These are phyloP conservation scores for Rostratula benghalensis DNA, from an alignment of 2,113 vertebrate species.

Conservation along the genomic window DNA sequence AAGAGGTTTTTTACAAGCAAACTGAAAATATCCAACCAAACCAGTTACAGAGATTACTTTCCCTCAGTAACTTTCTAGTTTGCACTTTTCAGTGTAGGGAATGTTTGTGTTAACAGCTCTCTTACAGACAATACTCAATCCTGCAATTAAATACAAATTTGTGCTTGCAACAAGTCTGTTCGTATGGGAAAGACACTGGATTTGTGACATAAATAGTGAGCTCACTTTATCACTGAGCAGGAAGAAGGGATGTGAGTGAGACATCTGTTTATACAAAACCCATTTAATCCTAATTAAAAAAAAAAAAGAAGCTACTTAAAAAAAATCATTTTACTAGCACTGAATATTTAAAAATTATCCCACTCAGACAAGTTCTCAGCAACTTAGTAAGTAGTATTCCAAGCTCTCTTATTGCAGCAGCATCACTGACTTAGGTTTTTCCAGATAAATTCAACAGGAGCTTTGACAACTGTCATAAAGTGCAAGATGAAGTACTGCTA, in stretches of 20 bases:
- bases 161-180: not conserved
- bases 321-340: not conserved
- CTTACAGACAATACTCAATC: not conserved
- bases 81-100: not conserved
- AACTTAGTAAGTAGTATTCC: not conserved
- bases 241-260: not conserved
- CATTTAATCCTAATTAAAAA: not conserved
- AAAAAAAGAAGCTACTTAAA: not conserved
- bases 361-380: not conserved
- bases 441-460: not conserved
- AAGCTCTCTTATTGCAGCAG: not conserved
- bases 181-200: not conserved
- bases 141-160: not conserved
- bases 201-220: not conserved
- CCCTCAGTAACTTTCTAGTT: not conserved
- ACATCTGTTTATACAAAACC: not conserved
- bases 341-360: not conserved
- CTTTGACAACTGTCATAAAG: not conserved
- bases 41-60: not conserved
- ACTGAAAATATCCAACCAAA: conserved; percentile 27
- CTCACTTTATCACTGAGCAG: not conserved
- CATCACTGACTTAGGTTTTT: not conserved
- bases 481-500: not conserved
- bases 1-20: not conserved
- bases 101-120: not conserved